Evolutionary conservation across 2,797 vertebrate species (phyloP).

Genomic region (Cebuella pygmaea): DNA sequence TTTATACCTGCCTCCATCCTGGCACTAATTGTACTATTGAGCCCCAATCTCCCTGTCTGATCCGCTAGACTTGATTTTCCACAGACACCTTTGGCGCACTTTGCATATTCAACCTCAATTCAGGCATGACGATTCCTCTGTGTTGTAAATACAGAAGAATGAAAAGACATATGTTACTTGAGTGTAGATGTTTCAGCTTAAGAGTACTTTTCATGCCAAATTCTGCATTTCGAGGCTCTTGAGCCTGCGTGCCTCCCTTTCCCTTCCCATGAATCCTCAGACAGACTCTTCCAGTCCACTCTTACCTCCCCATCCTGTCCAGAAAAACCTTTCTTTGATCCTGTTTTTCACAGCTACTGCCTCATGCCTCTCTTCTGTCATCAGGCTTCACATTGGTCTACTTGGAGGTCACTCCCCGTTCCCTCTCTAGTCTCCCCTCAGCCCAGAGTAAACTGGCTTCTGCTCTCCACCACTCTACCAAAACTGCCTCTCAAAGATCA

Average conservation of each 20-base stretch:
- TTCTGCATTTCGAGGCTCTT: background rate
- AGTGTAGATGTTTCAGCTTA: background rate
- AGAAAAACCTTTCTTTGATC: background rate
- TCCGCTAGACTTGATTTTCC: background rate
- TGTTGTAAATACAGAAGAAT: background rate
- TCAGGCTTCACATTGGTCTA: background rate
- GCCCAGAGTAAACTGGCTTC: background rate
- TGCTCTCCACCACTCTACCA: background rate
- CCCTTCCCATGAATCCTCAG: background rate
- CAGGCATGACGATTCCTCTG: fast-evolving
- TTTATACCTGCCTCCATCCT: no score
- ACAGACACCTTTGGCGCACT: background rate
- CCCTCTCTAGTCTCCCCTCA: background rate
- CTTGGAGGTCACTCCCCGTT: background rate
- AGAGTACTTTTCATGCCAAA: background rate
- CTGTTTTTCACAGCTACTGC: background rate
- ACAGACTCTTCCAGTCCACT: background rate
- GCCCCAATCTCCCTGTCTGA: background rate
- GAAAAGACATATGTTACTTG: background rate
- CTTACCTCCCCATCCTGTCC: background rate
- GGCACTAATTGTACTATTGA: background rate
- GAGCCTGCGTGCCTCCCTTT: background rate
- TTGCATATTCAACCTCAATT: background rate
- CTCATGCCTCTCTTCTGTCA: background rate
- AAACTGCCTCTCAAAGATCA: no score